Base-by-base conservation (phyloP, 1,140 invertebrate species). In the Holcopasites calliopsidis region DNA sequence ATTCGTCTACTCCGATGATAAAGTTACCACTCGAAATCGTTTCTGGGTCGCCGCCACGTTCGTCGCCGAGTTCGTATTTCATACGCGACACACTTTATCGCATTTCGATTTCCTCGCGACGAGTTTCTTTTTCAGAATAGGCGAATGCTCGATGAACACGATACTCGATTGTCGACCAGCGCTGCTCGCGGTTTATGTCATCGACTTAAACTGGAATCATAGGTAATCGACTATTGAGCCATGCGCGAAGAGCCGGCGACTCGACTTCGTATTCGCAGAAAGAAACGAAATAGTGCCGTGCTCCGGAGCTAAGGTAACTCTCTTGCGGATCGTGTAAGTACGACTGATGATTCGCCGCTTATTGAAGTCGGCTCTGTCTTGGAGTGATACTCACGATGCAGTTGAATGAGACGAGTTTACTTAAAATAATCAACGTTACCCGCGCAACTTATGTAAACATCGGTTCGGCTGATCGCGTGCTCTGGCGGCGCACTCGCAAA, bases 401-500 rank as follows among this genome's bases (percentile, higher is more conserved):
- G 16, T 55, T 8, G 18, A 35, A 44, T n/a, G 44, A 35, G 3
- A 23, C 3, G 10, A 23, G 7, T 66, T 74, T 54, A 52, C 31
- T 52, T 21, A 7, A 16, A 33, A 8, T 40, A 47, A 69, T 75
- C 26, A 42, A 26, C 18, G 21, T 71, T 71, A 55, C 2, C 66
- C 66, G 66, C 74, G 74, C 49, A 54, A 76, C 57, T 71, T 76
- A 76, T 21, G 66, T 76, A 76, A 76, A 38, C n/a, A n/a, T n/a
- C 52, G 23, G 38, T 47, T 23, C 18, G 21, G 26, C 1, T 23
- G 38, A 58, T 47, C 71, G 71, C 71, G 50, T 66, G 50, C 61
- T 74, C 71, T 66, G 28, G 61, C 31, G 64, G 64, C 44, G 31
- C 52, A 69, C 54, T 60, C 21, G 54, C 23, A 60, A 75, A 75